phyloP scores from a whole-genome alignment of 1,140 invertebrate species.

The Tetramorium simillimum region DNA sequence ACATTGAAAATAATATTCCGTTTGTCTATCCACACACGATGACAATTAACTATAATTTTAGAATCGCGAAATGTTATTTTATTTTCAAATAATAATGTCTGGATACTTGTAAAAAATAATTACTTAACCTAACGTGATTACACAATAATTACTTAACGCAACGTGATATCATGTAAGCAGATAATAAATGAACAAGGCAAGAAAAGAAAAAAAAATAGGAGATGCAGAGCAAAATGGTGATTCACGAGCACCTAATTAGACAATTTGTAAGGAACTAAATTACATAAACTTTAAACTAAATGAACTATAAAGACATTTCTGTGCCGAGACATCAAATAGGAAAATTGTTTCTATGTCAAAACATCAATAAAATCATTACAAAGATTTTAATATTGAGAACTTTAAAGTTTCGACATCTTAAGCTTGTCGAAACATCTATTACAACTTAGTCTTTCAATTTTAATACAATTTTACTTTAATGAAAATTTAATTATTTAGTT shows the following conservation, averaged over 20 bases:
- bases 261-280: background rate
- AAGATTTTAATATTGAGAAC: background rate
- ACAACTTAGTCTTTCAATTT: background rate
- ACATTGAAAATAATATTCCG: background rate
- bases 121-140: too few species aligned
- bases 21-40: too few species aligned
- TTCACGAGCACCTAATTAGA: background rate
- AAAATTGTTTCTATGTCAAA: conserved; percentile 1
- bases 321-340: background rate
- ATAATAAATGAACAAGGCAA: background rate
- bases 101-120: background rate
- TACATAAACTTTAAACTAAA: background rate
- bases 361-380: background rate
- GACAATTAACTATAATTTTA: background rate
- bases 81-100: background rate
- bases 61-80: background rate
- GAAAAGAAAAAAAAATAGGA: background rate
- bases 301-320: background rate
- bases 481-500: conserved; percentile 2
- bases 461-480: background rate
- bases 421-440: background rate
- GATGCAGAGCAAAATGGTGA: background rate
- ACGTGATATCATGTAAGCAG: background rate
- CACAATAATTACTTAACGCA: too few species aligned
- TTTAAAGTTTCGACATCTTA: background rate